Evolutionary conservation across 2,888 invertebrate species (phyloP), one percentile per base, ranked within the genome.

Genomic region (Melieria crassipennis): DNA sequence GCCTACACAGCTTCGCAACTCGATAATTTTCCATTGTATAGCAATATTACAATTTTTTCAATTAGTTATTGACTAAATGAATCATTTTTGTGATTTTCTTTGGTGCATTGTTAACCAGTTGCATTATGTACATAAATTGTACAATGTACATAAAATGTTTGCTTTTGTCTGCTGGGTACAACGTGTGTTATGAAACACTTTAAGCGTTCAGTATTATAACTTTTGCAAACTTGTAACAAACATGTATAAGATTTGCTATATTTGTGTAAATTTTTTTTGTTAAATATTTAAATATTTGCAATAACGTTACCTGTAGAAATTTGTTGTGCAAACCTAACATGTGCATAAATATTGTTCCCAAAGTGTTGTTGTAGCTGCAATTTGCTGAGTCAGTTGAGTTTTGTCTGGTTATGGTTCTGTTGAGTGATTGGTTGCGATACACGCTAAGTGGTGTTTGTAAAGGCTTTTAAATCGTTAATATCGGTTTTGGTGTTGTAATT

Each of bases 71-170:
- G 45, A 47, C 58, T 30, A 42, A 65, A 56, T 61, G 56, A 47
- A 16, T 65, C 71, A 69, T 66, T 65, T 58, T 75, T 64, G 62
- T 74, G 66, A 43, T 10, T 60, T 75, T 73, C 61, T 64, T 71
- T 75, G 76, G 76, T 75, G 76, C 75, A 76, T 78, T 78, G 75
- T 76, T 66, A 76, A 76, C 76, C 77, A 78, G 71, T 76, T 78
- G 78, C 77, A 16, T 63, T 65, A 7, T n/a, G 50, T 65, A 70
- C 47, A 65, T 45, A 5, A 30, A n/a, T 45, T 61, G 11, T 63
- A 3, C 46, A 45, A 65, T 56, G 56, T 45, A 56, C n/a, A 13
- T 55, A 46, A 5, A 42, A 5, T 58, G 30, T 58, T 57, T 13
- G 11, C 56, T 30, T 62, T 16, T 7, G 10, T 62, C 13, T 47